Evolutionary conservation across 2,888 invertebrate genomes (phyloP), one percentile per base, ranked within the genome.

Genomic region (Macrophya annulata): DNA sequence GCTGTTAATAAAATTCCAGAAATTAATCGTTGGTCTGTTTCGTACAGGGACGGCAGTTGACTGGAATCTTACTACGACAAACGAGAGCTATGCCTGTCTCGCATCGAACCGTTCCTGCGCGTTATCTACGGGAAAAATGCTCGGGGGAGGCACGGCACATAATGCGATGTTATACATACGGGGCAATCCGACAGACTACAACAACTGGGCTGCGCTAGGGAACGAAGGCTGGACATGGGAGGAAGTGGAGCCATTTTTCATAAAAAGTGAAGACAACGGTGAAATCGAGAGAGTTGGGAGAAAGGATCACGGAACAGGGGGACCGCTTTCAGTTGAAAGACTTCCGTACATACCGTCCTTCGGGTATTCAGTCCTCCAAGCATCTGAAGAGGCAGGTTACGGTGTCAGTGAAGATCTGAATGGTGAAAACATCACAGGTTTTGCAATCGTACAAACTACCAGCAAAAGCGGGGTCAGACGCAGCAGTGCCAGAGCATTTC

Each of bases 91-190:
- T 62, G 96, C 96, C 0, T 96, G 96, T 87, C 93, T 95, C 6
- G 87, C 91, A 12, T 89, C 84, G 4, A 89, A 89, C 12, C 94
- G 94, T 1, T 93, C 94, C 5, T 96, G 96, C 90, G 94, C 93
- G 25, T 25, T 97, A 97, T 97, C 95, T 96, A 0, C 94, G 84
- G 97, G 96, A 4, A 97, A 96, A 91, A 96, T 96, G 86, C 91
- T 95, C 90, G 97, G 97, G 5, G 97, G 97, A 0, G 95, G 95
- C 88, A 95, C 96, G 72, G 96, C 96, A 0, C 95, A 96, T 84
- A 97, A 98, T 91, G 97, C 97, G 0, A 98, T 97, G 97, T 97
- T 97, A 96, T 97, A 97, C 92, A 96, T 96, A 92, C 94, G 97
- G 37, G 97, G 97, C 0, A 96, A 96, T 88, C 95, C 96, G 0